These are phyloP conservation scores for Clunio marinus DNA, from an alignment of 2,888 invertebrate species.

Conservation along the genomic window DNA sequence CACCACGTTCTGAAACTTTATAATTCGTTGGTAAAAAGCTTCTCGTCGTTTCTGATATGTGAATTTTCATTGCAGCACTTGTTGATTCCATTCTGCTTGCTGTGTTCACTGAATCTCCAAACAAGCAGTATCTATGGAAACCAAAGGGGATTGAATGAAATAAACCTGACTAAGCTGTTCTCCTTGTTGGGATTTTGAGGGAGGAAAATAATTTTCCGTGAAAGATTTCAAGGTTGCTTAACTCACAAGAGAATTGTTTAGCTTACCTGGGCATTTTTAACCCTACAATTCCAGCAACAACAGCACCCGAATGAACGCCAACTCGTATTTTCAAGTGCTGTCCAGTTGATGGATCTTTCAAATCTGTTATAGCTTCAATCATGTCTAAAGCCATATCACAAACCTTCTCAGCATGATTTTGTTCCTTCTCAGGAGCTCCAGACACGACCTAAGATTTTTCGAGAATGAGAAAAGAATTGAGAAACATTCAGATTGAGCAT, in stretches of 20 bases:
- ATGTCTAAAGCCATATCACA: conserved; percentile 96
- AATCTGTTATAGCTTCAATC: conserved; percentile 85
- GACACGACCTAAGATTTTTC: conserved; percentile 79
- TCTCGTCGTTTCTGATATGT: conserved; percentile 86
- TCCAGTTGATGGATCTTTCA: conserved; percentile 91
- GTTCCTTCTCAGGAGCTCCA: conserved; percentile 86
- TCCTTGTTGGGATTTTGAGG: no score
- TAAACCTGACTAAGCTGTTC: no score
- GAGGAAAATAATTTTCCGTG: no score
- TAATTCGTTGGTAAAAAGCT: conserved; percentile 71
- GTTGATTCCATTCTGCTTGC: conserved; percentile 92
- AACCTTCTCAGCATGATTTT: conserved; percentile 85
- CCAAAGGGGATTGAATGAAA: no score
- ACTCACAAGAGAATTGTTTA: no score
- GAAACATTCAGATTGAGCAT: no score
- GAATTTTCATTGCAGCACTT: conserved; percentile 88
- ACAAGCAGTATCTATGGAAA: conserved; percentile 66
- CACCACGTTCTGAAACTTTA: conserved; percentile 71
- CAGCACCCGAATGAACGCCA: conserved; percentile 86
- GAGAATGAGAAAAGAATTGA: neutral
- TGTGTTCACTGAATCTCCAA: conserved; percentile 88
- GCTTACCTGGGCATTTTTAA: conserved; percentile 77
- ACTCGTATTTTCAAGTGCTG: conserved; percentile 73
- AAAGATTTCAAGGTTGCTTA: no score
- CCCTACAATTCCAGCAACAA: conserved; percentile 91